Evolutionary conservation across 2,797 vertebrate species (phyloP), one percentile per base, ranked within the genome.

Genomic region (Gambusia yucatana): DNA sequence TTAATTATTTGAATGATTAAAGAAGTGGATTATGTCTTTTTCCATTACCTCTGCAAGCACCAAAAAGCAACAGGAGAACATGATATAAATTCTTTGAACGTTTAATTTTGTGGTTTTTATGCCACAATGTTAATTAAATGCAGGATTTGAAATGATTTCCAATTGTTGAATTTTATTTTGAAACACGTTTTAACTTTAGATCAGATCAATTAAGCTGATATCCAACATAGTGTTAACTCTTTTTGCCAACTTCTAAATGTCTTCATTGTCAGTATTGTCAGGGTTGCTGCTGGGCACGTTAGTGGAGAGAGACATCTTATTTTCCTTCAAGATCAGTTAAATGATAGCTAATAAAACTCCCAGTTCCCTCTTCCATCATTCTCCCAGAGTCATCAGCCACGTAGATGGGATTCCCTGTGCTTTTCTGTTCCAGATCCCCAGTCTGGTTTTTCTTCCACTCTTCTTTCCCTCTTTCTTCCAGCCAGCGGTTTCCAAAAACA

Each of bases 361-460:
- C 75, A 28, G 61, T 52, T 41, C 50, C 36, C 82, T 84, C 59
- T 43, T 82, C 78, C 82, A 77, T 57, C 74, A 30, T 72, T 55
- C 75, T 82, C 52, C 87, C 79, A 77, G 82, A 87, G 65, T 67
- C 74, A 76, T 75, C 59, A 91, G 93, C 93, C 93, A 95, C 92
- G 90, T 94, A 79, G 91, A 94, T 75, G 85, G 92, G 91, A 90
- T 93, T 94, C 93, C 93, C 91, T 92, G 81, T 65, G 46, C 77
- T 78, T 87, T 83, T 76, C 5, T 16, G 28, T 36, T 89, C 88
- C 88, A 93, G 85, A 72, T 91, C 89, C 92, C 85, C 87, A 82
- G 75, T 76, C 76, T 57, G 74, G 63, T 4, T 52, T 86, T 85
- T 86, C 78, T 52, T 25, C 22, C 79, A 75, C 48, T 82, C 65